Percentiles rank a stretch among this genome's conserved stretches.
phyloP scores from a whole-genome alignment of 2,113 vertebrate species.

The Hemiscyllium ocellatum region DNA sequence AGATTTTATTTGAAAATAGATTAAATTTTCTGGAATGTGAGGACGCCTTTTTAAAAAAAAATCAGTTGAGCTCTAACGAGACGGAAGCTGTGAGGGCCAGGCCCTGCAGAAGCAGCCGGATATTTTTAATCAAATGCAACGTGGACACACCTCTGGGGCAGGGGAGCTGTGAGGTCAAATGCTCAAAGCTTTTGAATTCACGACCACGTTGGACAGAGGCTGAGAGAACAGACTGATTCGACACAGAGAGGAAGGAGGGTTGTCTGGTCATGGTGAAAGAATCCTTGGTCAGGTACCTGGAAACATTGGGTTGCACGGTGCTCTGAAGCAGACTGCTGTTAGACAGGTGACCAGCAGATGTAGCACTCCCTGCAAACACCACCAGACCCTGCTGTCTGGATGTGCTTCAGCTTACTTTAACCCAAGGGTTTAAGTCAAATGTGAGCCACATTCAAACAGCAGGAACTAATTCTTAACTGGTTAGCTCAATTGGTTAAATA shows the following conservation, averaged over 20 bases:
- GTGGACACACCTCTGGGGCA: no score
- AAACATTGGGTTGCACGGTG: not conserved
- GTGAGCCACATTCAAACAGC: not conserved
- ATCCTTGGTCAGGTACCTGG: not conserved
- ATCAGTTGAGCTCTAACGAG: not conserved
- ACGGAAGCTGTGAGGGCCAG: not conserved
- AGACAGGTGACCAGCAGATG: not conserved
- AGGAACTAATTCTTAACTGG: no score
- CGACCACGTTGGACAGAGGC: not conserved
- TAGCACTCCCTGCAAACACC: no score
- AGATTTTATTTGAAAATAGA: conserved; percentile 27
- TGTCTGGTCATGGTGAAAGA: no score
- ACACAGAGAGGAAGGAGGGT: not conserved
- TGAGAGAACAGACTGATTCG: not conserved
- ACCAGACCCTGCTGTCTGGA: not conserved
- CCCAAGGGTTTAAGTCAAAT: not conserved
- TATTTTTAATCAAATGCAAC: no score
- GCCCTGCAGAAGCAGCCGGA: no score
- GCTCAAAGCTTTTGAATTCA: not conserved
- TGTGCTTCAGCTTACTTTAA: not conserved
- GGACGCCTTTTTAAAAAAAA: not conserved
- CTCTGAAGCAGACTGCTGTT: not conserved
- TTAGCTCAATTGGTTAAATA: no score
- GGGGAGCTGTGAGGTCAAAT: no score
- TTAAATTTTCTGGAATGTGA: not conserved